Evolutionary conservation across 2,888 invertebrate genomes (phyloP).

Genomic region (Orchesellides sinensis): DNA sequence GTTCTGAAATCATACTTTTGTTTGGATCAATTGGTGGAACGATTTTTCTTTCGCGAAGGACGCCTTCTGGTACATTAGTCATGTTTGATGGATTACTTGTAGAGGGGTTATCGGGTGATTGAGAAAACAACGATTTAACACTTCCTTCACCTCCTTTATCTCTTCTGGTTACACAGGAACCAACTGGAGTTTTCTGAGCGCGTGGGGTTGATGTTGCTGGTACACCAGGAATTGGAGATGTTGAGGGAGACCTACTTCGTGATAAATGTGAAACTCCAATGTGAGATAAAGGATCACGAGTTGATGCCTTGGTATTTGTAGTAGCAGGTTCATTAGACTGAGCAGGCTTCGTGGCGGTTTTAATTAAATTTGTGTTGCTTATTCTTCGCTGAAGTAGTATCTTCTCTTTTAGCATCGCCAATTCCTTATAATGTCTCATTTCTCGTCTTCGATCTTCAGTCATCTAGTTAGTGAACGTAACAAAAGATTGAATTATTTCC

Average conservation of each 20-base stretch:
- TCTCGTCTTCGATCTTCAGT: slow-evolving; percentile 82
- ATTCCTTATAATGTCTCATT: slow-evolving; percentile 83
- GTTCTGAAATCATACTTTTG: slow-evolving; percentile 5
- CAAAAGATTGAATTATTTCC: slow-evolving; percentile 5
- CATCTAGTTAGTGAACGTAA: slow-evolving; percentile 78
- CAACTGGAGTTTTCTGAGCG: not conserved
- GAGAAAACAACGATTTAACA: not conserved
- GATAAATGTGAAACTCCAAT: too few relatives aligned
- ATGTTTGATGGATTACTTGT: not conserved
- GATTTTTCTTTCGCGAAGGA: slow-evolving; percentile 23
- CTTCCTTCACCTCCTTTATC: not conserved
- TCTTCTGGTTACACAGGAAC: not conserved
- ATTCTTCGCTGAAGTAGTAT: slow-evolving; percentile 7
- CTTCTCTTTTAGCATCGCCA: slow-evolving; percentile 83
- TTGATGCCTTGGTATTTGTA: not conserved
- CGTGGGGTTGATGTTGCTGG: slow-evolving; percentile 44
- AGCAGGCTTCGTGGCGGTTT: too few relatives aligned
- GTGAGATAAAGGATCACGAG: too few relatives aligned
- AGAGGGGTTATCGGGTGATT: not conserved
- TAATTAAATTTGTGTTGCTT: too few relatives aligned
- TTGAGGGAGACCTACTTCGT: not conserved
- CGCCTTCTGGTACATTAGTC: slow-evolving; percentile 17
- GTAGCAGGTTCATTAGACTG: not conserved
- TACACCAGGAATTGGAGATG: slow-evolving; percentile 2
- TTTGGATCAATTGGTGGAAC: not conserved